Base-by-base conservation (phyloP, 1,140 invertebrate genomes). In the Lepidurus apus region DNA sequence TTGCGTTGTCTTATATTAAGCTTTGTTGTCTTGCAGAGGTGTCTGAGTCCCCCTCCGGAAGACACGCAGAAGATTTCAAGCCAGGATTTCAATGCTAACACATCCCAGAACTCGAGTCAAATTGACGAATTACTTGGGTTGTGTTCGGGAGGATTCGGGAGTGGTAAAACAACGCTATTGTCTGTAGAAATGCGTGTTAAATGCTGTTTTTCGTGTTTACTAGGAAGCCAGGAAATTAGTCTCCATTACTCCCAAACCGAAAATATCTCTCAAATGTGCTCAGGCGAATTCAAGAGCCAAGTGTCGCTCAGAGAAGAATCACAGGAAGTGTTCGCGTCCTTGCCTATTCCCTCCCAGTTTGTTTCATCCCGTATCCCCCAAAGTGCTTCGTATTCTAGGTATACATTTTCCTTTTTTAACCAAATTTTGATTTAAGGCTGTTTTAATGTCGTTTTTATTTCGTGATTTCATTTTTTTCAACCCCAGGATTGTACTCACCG, bases 191-290 rank as follows among this genome's bases (percentile, higher is more conserved):
- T 47, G 17, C 21, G 21, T 17, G 7, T 65, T 65, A 21, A 65
- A 65, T 9, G 21, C 17, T 21, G 21, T n/a, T 0, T 65, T 7
- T 65, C 11, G 5, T n/a, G 4, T 65, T 65, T 9, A 10, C 4
- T 65, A 65, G 53, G n/a, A n/a, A 65, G 7, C 17, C 17, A 65
- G n/a, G 53, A 65, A 9, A 17, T 65, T 17, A 65, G 53, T 1
- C 53, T 65, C 6, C 53, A 65, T 65, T 65, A 65, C 53, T 65
- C 53, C 21, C 53, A 65, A 7, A 65, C 53, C 6, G 53, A 65
- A 17, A 65, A 65, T 65, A 65, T 65, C n/a, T 65, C 53, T 21
- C 53, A 65, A 21, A n/a, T 65, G 53, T 65, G 53, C 21, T 65
- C 53, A 21, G 53, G 53, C 13, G 53, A 65, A 17, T 65, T 65